phyloP scores from a whole-genome alignment of 2,797 vertebrate genomes.

The Diplodus puntazzo region DNA sequence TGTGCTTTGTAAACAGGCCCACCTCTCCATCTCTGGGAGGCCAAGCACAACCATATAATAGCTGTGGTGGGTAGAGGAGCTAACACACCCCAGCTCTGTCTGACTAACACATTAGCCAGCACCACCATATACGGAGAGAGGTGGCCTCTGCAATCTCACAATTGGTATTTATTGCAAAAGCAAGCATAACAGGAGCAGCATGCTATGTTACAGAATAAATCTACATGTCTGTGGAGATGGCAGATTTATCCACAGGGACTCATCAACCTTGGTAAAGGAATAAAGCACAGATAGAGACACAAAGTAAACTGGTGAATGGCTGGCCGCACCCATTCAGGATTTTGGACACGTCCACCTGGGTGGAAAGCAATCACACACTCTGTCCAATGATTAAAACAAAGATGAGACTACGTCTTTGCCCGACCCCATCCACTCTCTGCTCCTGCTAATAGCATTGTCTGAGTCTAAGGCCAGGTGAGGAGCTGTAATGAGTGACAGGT shows the following conservation, averaged over 20 bases:
- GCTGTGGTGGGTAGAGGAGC: constrained; percentile 34
- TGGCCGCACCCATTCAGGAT: constrained; percentile 30
- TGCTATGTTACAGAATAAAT: constrained; percentile 37
- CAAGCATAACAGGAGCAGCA: constrained; percentile 20
- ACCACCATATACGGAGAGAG: neutral
- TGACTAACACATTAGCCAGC: constrained; percentile 10
- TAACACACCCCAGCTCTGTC: neutral
- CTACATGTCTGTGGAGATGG: constrained; percentile 20
- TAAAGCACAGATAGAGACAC: constrained; percentile 3
- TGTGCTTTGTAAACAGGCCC: constrained; percentile 36
- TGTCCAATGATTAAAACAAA: constrained; percentile 69
- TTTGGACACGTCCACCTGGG: constrained; percentile 50
- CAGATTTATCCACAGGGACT: constrained; percentile 40
- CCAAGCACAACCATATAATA: constrained; percentile 38
- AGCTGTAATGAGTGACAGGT: constrained; percentile 48
- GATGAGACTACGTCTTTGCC: constrained; percentile 58
- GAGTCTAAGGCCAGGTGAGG: constrained; percentile 47
- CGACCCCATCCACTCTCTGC: constrained; percentile 39
- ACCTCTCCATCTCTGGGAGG: neutral
- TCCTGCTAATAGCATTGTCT: constrained; percentile 53
- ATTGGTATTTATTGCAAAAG: constrained; percentile 35
- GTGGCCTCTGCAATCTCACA: constrained; percentile 31
- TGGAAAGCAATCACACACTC: constrained; percentile 60
- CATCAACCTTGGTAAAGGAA: constrained; percentile 24
- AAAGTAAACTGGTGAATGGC: neutral